Evolutionary conservation across 2,888 invertebrate species (phyloP).

Genomic region (Trissoscelio sp.): DNA sequence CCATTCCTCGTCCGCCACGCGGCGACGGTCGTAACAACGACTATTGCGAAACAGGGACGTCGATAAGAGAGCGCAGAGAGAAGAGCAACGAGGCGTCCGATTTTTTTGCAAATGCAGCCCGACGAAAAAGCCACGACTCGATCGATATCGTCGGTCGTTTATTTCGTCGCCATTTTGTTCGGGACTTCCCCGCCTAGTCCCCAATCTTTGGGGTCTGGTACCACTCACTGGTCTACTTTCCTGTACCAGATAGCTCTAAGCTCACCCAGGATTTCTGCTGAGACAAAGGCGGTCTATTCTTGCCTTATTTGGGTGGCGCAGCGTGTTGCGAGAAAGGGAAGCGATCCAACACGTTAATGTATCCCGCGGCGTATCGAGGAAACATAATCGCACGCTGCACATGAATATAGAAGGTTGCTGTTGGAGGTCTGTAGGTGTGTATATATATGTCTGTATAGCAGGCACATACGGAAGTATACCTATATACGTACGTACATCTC

Average conservation of each 20-base stretch:
- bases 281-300: constrained; percentile 46
- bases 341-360: constrained; percentile 80
- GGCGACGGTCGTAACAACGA: constrained; percentile 43
- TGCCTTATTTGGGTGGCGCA: constrained; percentile 67
- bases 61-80: constrained; percentile 45
- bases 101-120: constrained; percentile 14
- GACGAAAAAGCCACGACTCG: constrained; percentile 26
- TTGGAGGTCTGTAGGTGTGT: too few species aligned
- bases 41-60: constrained; percentile 65
- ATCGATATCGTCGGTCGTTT: constrained; percentile 53
- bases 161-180: constrained; percentile 45
- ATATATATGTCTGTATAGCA: constrained; percentile 7
- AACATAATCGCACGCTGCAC: constrained; percentile 57
- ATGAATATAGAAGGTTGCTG: too few species aligned
- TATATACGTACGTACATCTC: constrained; percentile 35
- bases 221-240: too few species aligned
- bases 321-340: constrained; percentile 75
- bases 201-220: background rate
- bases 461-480: constrained; percentile 36
- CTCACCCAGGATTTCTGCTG: too few species aligned
- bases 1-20: constrained; percentile 57
- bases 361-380: constrained; percentile 74
- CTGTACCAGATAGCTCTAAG: too few species aligned
- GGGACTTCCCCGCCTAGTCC: too few species aligned
- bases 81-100: constrained; percentile 16